These are phyloP conservation scores for Belonocnema kinseyi DNA, from an alignment of 1,140 invertebrate genomes.

Conservation along the genomic window DNA sequence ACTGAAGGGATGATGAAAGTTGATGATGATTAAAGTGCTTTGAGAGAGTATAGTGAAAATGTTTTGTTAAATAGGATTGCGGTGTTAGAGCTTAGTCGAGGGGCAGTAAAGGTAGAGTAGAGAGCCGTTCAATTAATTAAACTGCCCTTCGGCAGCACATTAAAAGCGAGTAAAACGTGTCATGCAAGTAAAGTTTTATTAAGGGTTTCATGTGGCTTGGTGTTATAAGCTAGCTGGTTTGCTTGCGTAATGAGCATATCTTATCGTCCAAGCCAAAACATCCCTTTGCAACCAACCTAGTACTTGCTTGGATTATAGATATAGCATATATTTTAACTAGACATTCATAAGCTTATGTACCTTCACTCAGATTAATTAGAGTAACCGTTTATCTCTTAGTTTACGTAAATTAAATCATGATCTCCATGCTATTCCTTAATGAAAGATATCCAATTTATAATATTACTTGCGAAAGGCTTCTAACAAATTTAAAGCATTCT, in stretches of 20 bases:
- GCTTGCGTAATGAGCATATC: conserved; percentile 24
- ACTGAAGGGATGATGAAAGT: too few relatives aligned
- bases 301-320: background rate
- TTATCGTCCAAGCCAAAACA: conserved; percentile 6
- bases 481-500: too few relatives aligned
- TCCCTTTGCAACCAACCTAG: background rate
- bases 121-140: conserved; percentile 25
- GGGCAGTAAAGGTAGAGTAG: conserved; percentile 6
- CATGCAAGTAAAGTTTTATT: conserved; percentile 15
- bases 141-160: background rate
- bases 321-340: too few relatives aligned
- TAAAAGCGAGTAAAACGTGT: conserved; percentile 4
- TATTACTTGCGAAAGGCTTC: too few relatives aligned
- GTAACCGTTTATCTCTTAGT: too few relatives aligned
- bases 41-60: conserved; percentile 12
- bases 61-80: background rate
- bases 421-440: too few relatives aligned
- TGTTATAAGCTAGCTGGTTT: conserved; percentile 16
- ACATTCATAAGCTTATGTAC: too few relatives aligned
- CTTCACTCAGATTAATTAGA: too few relatives aligned
- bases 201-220: background rate
- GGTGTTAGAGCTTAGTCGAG: background rate
- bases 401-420: too few relatives aligned
- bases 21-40: too few relatives aligned
- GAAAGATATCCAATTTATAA: too few relatives aligned